Conservation (phyloP, 2,888 invertebrate species). For the Temnothorax rugatulus region DNA sequence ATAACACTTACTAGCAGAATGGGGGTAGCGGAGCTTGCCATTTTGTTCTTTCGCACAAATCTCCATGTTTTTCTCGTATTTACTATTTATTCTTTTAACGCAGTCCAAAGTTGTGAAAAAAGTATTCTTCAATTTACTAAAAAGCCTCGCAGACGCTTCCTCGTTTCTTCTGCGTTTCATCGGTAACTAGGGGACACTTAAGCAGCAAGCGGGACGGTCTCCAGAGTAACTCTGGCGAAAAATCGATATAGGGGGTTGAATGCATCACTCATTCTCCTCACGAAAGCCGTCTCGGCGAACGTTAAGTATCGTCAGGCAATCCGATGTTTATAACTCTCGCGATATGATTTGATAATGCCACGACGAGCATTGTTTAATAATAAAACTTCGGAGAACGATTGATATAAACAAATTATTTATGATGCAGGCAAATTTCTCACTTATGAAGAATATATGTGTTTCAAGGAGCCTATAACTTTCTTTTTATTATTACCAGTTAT, state of each 20-base stretch:
- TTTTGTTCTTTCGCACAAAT: not conserved
- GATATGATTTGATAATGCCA: slow-evolving; percentile 1
- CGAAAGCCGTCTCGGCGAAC: slow-evolving; percentile 41
- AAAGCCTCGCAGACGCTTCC: slow-evolving; percentile 28
- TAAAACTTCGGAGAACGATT: not conserved
- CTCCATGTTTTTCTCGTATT: not conserved
- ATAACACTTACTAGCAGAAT: slow-evolving; percentile 7
- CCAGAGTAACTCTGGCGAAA: slow-evolving; percentile 66
- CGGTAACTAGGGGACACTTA: slow-evolving; percentile 68
- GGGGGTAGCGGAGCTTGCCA: not conserved
- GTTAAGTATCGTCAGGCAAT: not conserved
- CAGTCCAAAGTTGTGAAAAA: not conserved
- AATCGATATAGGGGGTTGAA: slow-evolving; percentile 69
- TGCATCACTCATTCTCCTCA: slow-evolving; percentile 59
- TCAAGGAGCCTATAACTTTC: not conserved
- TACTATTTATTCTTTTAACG: not conserved
- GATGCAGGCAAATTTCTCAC: not conserved
- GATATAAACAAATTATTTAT: not conserved
- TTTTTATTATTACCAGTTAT: not conserved
- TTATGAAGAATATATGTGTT: not conserved
- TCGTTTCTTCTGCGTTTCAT: slow-evolving; percentile 62
- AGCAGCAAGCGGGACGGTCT: slow-evolving; percentile 63
- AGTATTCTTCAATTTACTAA: slow-evolving; percentile 19
- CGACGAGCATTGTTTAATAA: not conserved
- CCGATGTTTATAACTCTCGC: slow-evolving; percentile 4